Evolutionary conservation across 2,888 invertebrate genomes (phyloP).

Genomic region (Eupithecia insigniata): DNA sequence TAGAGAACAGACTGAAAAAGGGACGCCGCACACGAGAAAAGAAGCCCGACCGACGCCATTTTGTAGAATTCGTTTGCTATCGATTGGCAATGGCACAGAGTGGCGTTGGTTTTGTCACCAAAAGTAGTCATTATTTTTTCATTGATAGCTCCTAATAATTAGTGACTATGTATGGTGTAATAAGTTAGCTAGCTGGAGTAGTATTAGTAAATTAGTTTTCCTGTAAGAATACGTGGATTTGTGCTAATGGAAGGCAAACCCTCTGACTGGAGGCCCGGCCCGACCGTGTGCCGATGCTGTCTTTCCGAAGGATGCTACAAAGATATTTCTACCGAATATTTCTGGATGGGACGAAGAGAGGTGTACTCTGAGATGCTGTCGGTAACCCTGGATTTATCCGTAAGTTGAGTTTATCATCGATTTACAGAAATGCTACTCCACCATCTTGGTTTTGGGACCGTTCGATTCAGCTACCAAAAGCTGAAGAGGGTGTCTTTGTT

Average conservation of each 20-base stretch:
- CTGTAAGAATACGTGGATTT: conserved; percentile 55
- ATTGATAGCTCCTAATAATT: conserved; percentile 1
- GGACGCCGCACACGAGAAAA: conserved; percentile 5
- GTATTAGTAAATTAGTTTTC: conserved; percentile 55
- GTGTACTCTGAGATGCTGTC: conserved; percentile 77
- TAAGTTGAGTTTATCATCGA: conserved; percentile 52
- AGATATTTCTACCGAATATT: conserved; percentile 80
- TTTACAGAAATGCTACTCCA: conserved; percentile 16
- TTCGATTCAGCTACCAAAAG: conserved; percentile 51
- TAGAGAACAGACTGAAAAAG: conserved; percentile 1
- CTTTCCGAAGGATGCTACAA: conserved; percentile 77
- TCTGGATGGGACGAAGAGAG: conserved; percentile 81
- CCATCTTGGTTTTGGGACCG: conserved; percentile 44
- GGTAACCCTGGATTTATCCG: conserved; percentile 68
- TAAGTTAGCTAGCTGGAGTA: conserved; percentile 44
- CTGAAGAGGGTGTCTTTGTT: conserved; percentile 42
- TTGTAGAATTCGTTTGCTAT: background rate
- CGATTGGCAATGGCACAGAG: conserved; percentile 10
- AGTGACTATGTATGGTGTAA: conserved; percentile 17
- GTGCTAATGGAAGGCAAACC: conserved; percentile 71
- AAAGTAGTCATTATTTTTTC: conserved; percentile 10
- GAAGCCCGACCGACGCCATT: background rate
- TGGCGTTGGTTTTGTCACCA: conserved; percentile 38
- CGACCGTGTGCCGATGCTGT: conserved; percentile 78
- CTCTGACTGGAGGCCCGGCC: conserved; percentile 76